Evolutionary conservation across 2,797 vertebrate species (phyloP).

Genomic region (Mus spretus): DNA sequence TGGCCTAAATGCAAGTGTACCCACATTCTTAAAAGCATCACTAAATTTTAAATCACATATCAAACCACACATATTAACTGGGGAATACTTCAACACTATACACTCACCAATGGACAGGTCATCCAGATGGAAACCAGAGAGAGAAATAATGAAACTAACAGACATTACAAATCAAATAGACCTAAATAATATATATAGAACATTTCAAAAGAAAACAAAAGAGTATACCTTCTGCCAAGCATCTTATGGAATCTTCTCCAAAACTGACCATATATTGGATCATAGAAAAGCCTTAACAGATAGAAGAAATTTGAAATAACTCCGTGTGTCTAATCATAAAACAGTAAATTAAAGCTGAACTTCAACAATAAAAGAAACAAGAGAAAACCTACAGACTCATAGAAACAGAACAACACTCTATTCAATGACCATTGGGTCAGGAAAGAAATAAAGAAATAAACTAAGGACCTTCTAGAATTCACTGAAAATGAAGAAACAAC

Average conservation of each 20-base stretch:
- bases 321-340: neutral
- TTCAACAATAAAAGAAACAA: neutral
- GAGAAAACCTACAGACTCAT: neutral
- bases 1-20: too few relatives aligned
- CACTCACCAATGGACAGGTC: neutral
- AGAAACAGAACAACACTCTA: neutral
- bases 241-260: neutral
- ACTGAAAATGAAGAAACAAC: neutral
- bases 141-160: neutral
- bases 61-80: neutral
- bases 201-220: neutral
- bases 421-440: neutral
- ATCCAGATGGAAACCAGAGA: neutral
- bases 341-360: neutral
- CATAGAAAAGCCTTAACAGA: neutral
- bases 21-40: too few relatives aligned
- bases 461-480: neutral
- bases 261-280: neutral
- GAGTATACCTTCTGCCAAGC: neutral
- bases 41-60: too few relatives aligned
- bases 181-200: neutral
- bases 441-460: neutral
- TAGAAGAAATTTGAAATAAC: neutral
- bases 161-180: neutral
- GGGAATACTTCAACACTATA: neutral